These are phyloP conservation scores for Sinohyriopsis cumingii DNA, from an alignment of 2,888 invertebrate species.

Conservation along the genomic window DNA sequence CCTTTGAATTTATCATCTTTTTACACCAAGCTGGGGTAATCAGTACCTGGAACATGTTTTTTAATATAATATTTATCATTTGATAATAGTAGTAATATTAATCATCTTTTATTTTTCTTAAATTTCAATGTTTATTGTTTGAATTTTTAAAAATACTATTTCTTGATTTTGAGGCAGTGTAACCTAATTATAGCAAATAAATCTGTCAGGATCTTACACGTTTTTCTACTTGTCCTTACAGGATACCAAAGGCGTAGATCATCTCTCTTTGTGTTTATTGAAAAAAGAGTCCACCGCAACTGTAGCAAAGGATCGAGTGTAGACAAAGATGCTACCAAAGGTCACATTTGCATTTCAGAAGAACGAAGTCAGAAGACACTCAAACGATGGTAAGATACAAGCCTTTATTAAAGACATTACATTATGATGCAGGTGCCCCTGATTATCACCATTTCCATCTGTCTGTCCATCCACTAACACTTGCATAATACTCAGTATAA, in stretches of 20 bases:
- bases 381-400: conserved; percentile 41
- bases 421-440: not conserved
- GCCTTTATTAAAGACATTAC: not conserved
- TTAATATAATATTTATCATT: no score
- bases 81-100: no score
- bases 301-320: conserved; percentile 44
- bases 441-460: not conserved
- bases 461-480: not conserved
- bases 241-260: conserved; percentile 47
- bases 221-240: conserved; percentile 15
- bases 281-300: conserved; percentile 51
- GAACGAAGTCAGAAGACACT: conserved; percentile 45
- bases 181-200: not conserved
- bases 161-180: not conserved
- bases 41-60: no score
- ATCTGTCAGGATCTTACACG: not conserved
- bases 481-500: no score
- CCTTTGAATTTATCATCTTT: no score
- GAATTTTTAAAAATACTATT: not conserved
- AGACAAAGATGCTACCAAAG: conserved; percentile 46
- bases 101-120: no score
- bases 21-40: no score
- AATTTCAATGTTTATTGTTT: no score
- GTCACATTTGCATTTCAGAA: conserved; percentile 59
- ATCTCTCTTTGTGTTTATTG: conserved; percentile 61